These are phyloP conservation scores for Drosophila triauraria DNA, from an alignment of 1,140 invertebrate genomes.

Conservation along the genomic window DNA sequence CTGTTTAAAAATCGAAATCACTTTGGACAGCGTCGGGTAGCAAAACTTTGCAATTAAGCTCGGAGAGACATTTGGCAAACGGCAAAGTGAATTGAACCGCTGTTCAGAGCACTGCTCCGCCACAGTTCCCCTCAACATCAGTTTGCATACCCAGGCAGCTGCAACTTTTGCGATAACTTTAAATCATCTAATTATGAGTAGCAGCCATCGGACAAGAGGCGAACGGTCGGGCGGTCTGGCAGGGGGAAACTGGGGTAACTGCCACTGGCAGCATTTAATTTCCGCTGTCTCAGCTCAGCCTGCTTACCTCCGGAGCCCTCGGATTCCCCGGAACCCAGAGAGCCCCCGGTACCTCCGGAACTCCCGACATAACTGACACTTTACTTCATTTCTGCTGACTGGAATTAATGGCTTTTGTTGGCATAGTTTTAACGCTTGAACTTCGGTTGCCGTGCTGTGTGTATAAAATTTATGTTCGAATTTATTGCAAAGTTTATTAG, in stretches of 20 bases:
- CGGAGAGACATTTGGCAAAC: slow-evolving; percentile 67
- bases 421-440: slow-evolving; percentile 84
- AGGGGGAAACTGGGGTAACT: slow-evolving; percentile 17
- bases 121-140: slow-evolving; percentile 7
- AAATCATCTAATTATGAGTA: slow-evolving; percentile 84
- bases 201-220: slow-evolving; percentile 63
- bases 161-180: slow-evolving; percentile 84
- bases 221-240: background rate
- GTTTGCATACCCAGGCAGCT: slow-evolving; percentile 35
- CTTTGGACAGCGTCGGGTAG: slow-evolving; percentile 63
- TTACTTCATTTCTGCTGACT: slow-evolving; percentile 83
- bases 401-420: slow-evolving; percentile 84
- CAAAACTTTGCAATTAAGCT: slow-evolving; percentile 79
- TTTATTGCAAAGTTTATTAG: slow-evolving; percentile 84
- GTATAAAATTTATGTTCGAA: slow-evolving; percentile 83
- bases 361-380: slow-evolving; percentile 72
- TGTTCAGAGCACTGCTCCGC: slow-evolving; percentile 3
- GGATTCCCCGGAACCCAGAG: slow-evolving; percentile 7
- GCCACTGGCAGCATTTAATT: slow-evolving; percentile 73
- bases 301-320: slow-evolving; percentile 12
- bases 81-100: slow-evolving; percentile 68
- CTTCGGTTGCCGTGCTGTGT: slow-evolving; percentile 67
- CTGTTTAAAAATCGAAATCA: slow-evolving; percentile 75
- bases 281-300: slow-evolving; percentile 61
- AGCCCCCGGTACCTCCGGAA: background rate